phyloP scores from a whole-genome alignment of 2,113 vertebrate genomes.

The Erythrocercus mccallii region DNA sequence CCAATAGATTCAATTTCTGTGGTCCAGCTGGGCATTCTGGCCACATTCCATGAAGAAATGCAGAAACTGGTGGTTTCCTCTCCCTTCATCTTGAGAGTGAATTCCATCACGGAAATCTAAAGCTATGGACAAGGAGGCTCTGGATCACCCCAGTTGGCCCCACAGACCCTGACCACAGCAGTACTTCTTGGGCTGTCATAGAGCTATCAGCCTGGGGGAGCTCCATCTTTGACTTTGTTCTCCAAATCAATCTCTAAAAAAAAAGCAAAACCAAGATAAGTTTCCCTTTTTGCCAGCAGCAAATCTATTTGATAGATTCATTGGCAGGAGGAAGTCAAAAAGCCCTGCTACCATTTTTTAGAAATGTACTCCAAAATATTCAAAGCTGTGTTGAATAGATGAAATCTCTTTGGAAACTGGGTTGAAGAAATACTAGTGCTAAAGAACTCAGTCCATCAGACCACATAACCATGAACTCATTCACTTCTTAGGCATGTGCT shows the following conservation, averaged over 20 bases:
- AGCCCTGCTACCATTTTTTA: background rate
- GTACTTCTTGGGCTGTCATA: accelerated
- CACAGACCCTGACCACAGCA: background rate
- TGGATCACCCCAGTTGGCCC: background rate
- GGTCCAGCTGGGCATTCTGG: background rate
- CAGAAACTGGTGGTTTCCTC: background rate
- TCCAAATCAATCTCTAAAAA: background rate
- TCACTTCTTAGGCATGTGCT: background rate
- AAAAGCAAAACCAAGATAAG: background rate
- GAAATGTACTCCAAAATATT: background rate
- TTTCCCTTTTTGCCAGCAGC: background rate
- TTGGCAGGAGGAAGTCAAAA: background rate
- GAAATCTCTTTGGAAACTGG: slow-evolving; percentile 14
- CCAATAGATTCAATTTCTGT: background rate
- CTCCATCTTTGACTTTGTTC: background rate
- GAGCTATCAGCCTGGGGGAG: background rate
- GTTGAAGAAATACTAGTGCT: background rate
- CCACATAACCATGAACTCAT: background rate
- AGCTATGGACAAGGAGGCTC: background rate
- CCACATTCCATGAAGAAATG: background rate
- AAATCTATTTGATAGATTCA: background rate
- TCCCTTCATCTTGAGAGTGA: background rate
- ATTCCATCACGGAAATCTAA: background rate
- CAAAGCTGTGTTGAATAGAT: background rate
- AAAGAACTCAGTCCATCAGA: background rate